phyloP scores from a whole-genome alignment of 2,797 vertebrate genomes.

The Simalia tracyae region DNA sequence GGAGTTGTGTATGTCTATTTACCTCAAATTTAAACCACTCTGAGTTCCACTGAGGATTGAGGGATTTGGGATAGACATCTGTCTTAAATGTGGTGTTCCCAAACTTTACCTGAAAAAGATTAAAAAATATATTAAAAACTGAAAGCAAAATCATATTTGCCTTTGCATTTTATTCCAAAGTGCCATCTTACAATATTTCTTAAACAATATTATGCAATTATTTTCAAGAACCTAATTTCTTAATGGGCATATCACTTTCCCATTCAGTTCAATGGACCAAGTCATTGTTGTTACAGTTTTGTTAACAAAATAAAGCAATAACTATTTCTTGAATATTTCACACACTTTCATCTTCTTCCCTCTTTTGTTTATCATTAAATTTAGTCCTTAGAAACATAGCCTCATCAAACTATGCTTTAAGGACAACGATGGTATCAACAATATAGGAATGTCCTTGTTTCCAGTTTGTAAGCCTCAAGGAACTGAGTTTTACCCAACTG shows the following conservation, averaged over 20 bases:
- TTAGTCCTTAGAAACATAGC: conserved; percentile 21
- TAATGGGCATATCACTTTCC: not conserved
- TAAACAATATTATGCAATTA: not conserved
- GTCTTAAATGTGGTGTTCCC: conserved; percentile 98
- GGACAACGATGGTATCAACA: not conserved
- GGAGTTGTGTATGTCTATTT: conserved; percentile 45
- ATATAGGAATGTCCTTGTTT: not conserved
- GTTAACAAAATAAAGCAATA: not conserved
- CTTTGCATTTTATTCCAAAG: not conserved
- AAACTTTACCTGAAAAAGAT: conserved; percentile 89
- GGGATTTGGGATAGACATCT: conserved; percentile 93
- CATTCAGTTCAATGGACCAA: not conserved
- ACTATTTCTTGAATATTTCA: not conserved
- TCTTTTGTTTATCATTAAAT: not conserved
- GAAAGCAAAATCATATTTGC: not conserved
- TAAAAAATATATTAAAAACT: conserved; percentile 8
- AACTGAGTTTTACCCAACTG: not conserved
- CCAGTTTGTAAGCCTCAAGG: not conserved
- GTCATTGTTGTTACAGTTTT: not conserved
- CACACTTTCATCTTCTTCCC: not conserved
- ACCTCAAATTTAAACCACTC: conserved; percentile 99
- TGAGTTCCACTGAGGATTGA: conserved; percentile 99
- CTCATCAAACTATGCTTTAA: not conserved
- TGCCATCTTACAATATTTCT: not conserved
- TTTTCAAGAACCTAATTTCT: not conserved